Percentiles rank a stretch among this genome's conserved stretches.
These are phyloP conservation scores for Anas platyrhynchos DNA, from an alignment of 2,113 vertebrate species.

Conservation along the genomic window DNA sequence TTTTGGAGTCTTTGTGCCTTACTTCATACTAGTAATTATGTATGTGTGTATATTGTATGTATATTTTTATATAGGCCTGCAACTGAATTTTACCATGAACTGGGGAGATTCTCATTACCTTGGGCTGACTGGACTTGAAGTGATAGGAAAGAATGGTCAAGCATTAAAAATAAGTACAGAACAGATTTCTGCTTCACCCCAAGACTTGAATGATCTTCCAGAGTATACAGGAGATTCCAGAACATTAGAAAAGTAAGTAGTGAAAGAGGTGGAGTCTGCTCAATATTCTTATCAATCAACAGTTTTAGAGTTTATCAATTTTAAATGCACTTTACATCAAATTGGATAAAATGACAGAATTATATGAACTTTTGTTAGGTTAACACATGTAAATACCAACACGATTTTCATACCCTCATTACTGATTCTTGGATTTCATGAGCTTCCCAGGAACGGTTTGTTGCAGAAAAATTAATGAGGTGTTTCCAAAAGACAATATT, in stretches of 20 bases:
- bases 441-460: conserved; percentile 25
- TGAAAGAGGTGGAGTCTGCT: not conserved
- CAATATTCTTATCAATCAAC: not conserved
- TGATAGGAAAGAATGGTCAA: conserved; percentile 88
- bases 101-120: conserved; percentile 94
- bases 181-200: conserved; percentile 86
- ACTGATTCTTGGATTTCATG: conserved; percentile 33
- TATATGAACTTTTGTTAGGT: not conserved
- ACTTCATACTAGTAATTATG: not conserved
- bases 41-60: not conserved
- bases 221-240: conserved; percentile 85
- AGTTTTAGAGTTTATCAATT: not conserved
- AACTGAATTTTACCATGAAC: conserved; percentile 86
- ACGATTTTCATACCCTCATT: not conserved
- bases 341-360: not conserved
- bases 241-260: conserved; percentile 91
- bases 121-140: conserved; percentile 92
- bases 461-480: conserved; percentile 53
- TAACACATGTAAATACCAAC: not conserved
- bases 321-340: not conserved
- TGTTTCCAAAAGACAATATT: conserved; percentile 42
- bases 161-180: conserved; percentile 80
- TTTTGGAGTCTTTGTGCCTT: not conserved
- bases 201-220: conserved; percentile 89
- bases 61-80: conserved; percentile 79